These are phyloP conservation scores for Clitarchus hookeri DNA, from an alignment of 2,888 invertebrate species.

Conservation along the genomic window DNA sequence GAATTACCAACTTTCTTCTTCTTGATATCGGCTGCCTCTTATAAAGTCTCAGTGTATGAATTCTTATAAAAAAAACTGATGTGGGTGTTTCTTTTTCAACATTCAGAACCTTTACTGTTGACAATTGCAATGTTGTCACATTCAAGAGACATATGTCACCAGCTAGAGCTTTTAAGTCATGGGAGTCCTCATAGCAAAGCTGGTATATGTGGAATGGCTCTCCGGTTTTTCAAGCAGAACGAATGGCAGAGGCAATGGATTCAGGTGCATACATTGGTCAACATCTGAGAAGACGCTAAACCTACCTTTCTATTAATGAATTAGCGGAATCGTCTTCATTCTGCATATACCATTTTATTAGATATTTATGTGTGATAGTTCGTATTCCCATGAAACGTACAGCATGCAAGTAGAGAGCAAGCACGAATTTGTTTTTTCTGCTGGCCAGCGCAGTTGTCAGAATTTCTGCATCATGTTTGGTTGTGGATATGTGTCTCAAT, in stretches of 20 bases:
- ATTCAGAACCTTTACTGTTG: background rate
- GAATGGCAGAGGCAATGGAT: background rate
- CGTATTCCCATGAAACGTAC: too few relatives aligned
- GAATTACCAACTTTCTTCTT: background rate
- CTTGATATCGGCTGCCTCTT: background rate
- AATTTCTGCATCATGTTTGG: background rate
- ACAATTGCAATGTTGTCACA: background rate
- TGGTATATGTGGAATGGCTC: background rate
- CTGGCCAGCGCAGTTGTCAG: background rate
- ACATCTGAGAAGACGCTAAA: background rate
- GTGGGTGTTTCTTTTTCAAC: background rate
- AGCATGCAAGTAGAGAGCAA: background rate
- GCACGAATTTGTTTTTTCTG: background rate
- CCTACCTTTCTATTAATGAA: background rate
- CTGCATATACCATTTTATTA: background rate
- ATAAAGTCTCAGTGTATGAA: too few relatives aligned
- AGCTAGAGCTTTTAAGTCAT: background rate
- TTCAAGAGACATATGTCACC: background rate
- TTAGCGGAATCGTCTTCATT: background rate
- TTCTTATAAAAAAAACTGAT: too few relatives aligned
- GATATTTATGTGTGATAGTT: background rate
- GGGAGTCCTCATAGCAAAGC: background rate
- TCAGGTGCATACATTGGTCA: background rate
- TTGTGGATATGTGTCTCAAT: background rate
- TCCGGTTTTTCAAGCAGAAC: background rate